Evolutionary conservation across 2,888 invertebrate species (phyloP).

Genomic region (Coenonympha arcania): DNA sequence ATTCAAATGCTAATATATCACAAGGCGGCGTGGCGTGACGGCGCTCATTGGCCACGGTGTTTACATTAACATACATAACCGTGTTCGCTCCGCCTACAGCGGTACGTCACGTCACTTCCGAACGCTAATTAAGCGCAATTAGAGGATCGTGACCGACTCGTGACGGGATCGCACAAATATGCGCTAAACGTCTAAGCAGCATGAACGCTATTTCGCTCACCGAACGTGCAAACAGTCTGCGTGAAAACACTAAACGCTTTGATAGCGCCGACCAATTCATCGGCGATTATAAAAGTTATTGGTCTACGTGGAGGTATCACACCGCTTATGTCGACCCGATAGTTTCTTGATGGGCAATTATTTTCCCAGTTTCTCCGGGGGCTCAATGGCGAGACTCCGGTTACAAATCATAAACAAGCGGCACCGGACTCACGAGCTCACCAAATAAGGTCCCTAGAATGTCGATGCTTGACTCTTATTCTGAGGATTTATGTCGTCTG

Average conservation of each 20-base stretch:
- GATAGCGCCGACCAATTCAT: conserved; percentile 25
- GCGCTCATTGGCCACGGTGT: conserved; percentile 64
- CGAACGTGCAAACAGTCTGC: conserved; percentile 19
- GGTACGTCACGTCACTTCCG: conserved; percentile 58
- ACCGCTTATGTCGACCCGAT: conserved; percentile 20
- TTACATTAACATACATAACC: conserved; percentile 68
- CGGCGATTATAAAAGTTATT: conserved; percentile 22
- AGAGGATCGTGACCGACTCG: conserved; percentile 54
- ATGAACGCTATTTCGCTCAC: no score
- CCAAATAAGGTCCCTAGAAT: conserved; percentile 58
- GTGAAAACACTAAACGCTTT: conserved; percentile 15
- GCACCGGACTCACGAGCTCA: conserved; percentile 56
- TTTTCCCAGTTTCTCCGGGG: conserved; percentile 27
- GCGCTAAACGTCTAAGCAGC: no score
- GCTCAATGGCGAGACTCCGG: conserved; percentile 29
- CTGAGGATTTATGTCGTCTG: conserved; percentile 62
- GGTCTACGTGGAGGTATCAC: conserved; percentile 25
- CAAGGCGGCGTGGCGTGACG: conserved; percentile 62
- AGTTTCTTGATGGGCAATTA: conserved; percentile 26
- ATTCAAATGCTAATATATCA: conserved; percentile 74
- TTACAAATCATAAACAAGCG: conserved; percentile 66
- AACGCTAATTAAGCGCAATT: conserved; percentile 68
- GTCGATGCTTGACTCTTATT: conserved; percentile 55
- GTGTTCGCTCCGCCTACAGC: conserved; percentile 58
- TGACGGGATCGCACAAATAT: conserved; percentile 40